Conservation (phyloP, 2,888 invertebrate species). For the Trachelus iudaicus region DNA sequence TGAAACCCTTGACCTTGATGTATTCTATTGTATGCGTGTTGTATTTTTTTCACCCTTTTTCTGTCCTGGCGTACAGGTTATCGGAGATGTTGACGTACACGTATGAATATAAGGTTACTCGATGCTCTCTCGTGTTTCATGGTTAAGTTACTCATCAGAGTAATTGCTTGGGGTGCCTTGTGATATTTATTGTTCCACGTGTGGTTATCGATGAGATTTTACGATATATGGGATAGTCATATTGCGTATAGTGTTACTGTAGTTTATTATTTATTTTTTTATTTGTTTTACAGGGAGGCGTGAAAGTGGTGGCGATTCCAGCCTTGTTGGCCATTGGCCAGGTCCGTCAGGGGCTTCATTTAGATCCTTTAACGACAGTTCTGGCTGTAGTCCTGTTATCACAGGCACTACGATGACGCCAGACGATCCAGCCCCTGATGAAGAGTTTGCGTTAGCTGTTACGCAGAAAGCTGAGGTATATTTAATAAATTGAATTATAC, state of each 20-base stretch:
- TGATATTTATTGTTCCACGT: not conserved
- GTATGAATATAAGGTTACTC: not conserved
- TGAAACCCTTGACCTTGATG: not conserved
- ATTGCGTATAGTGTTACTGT: not conserved
- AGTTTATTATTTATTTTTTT: not conserved
- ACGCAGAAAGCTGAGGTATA: constrained; percentile 48
- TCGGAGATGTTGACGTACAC: not conserved
- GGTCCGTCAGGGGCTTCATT: constrained; percentile 29
- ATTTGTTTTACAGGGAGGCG: constrained; percentile 45
- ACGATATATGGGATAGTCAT: not conserved
- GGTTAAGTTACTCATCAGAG: not conserved
- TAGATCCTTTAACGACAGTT: constrained; percentile 34
- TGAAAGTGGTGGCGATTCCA: constrained; percentile 42
- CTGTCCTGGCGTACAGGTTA: not conserved
- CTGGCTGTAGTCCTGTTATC: constrained; percentile 31
- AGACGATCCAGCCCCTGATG: constrained; percentile 51
- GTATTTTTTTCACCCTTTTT: not conserved
- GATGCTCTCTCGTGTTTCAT: not conserved
- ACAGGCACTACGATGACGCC: constrained; percentile 51
- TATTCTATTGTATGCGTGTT: not conserved
- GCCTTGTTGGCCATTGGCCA: constrained; percentile 35
- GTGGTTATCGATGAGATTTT: not conserved
- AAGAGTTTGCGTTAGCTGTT: constrained; percentile 49
- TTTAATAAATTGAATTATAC: not conserved
- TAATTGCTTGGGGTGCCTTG: not conserved